Evolutionary conservation across 2,113 vertebrate genomes (phyloP).

Genomic region (Mormyrus iriodes): DNA sequence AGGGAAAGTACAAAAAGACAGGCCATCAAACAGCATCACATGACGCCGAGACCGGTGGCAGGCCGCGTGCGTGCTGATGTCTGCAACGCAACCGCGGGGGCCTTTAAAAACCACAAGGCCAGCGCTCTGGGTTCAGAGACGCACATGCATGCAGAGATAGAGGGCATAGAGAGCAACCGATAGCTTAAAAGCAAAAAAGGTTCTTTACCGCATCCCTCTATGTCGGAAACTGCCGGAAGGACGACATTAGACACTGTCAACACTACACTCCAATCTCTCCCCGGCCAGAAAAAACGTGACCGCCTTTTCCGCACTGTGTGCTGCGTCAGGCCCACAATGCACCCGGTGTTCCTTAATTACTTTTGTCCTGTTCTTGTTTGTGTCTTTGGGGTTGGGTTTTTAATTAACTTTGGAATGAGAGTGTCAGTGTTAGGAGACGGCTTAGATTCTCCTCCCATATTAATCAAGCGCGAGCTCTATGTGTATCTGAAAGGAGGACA

Average conservation of each 20-base stretch:
- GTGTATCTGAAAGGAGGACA: neutral
- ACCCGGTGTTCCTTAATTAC: neutral
- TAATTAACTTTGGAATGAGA: slow-evolving; percentile 16
- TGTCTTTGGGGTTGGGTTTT: slow-evolving; percentile 23
- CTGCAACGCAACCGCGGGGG: neutral
- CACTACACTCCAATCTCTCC: slow-evolving; percentile 3
- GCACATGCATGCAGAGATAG: slow-evolving; percentile 1
- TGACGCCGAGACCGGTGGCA: neutral
- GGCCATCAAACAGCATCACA: neutral
- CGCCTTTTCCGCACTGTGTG: neutral
- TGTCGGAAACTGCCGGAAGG: slow-evolving; percentile 38
- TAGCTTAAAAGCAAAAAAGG: slow-evolving; percentile 19
- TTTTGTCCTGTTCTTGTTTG: neutral
- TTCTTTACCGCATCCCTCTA: slow-evolving; percentile 42
- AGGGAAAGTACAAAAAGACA: neutral
- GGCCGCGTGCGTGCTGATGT: neutral
- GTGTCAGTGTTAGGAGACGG: slow-evolving; percentile 7
- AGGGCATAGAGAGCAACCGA: slow-evolving; percentile 1
- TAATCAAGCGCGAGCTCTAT: neutral
- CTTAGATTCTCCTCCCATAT: neutral
- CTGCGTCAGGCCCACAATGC: neutral
- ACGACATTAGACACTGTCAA: slow-evolving; percentile 33
- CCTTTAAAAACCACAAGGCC: neutral
- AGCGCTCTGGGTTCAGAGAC: neutral
- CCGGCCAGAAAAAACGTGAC: slow-evolving; percentile 2